Percentiles rank a stretch among this genome's conserved stretches.
These are phyloP conservation scores for Cebus imitator DNA, from an alignment of 2,113 vertebrate species.

Conservation along the genomic window DNA sequence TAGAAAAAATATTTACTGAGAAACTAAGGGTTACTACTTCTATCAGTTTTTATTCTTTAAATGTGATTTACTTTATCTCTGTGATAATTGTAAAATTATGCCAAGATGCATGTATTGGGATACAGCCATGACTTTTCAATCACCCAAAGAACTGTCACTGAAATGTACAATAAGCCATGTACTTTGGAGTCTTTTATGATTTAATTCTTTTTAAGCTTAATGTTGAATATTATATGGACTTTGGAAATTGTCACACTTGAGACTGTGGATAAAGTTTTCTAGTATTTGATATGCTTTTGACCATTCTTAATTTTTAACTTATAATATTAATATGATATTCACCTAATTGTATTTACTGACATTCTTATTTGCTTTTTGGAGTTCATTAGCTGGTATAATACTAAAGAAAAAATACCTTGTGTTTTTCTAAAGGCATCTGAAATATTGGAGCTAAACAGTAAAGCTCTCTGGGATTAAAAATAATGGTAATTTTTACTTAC, in stretches of 20 bases:
- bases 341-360: neutral
- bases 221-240: neutral
- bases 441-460: neutral
- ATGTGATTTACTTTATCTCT: neutral
- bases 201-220: neutral
- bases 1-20: neutral
- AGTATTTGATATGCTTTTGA: neutral
- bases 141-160: neutral
- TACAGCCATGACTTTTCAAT: neutral
- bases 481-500: neutral
- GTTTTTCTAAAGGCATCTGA: slow-evolving; percentile 1
- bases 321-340: neutral
- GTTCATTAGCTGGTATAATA: neutral
- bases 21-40: neutral
- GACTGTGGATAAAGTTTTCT: neutral
- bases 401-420: slow-evolving; percentile 27
- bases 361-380: slow-evolving; percentile 35
- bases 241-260: neutral
- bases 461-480: neutral
- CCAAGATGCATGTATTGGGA: neutral
- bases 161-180: neutral
- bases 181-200: neutral
- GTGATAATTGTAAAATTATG: neutral
- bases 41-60: slow-evolving; percentile 26
- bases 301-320: slow-evolving; percentile 9